Base-by-base conservation (phyloP, 1,140 invertebrate species). In the Condylostylus longicornis region DNA sequence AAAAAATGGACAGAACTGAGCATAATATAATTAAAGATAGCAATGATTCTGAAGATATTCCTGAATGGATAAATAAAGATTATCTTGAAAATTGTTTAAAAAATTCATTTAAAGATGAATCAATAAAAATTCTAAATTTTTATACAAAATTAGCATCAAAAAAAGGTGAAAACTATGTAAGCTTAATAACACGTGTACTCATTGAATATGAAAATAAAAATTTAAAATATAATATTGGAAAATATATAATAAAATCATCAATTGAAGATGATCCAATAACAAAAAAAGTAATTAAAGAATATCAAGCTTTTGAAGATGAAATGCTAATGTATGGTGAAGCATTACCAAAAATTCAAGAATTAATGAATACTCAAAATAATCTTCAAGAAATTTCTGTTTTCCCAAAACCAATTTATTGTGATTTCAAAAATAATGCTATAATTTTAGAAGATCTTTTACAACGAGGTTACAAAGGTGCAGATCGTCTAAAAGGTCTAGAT, bases 401-500 rank as follows among this genome's bases (percentile, higher is more conserved):
- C n/a, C 52, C 54, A 5, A 38, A 46, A 30, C 58, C 54, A 0
- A 19, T 34, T 19, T 30, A 27, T 10, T 33, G 14, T 4, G 21
- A 40, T 53, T 13, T 27, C 9, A 27, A 27, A 27, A 27, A 27
- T 4, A 19, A 42, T 0, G 41, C 42, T 8, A 45, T 74, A 49
- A 28, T 53, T 4, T 20, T 53, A 14, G 68, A 72, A 37, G 69
- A 72, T 45, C 43, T 72, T n/a, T 42, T 45, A 8, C 46, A 51
- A 6, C 50, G 48, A n/a, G 67, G 64, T 3, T 74, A 66, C 40
- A 52, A 52, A 9, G 71, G 71, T 62, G 58, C 49, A 3, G 65
- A 72, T 44, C 54, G 69, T 33, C 48, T 58, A 15, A 53, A 59
- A 36, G 68, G 68, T 2, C 42, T 74, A 2, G 50, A 68, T 28